phyloP scores from a whole-genome alignment of 2,888 invertebrate species.

The Antheraea yamamai region DNA sequence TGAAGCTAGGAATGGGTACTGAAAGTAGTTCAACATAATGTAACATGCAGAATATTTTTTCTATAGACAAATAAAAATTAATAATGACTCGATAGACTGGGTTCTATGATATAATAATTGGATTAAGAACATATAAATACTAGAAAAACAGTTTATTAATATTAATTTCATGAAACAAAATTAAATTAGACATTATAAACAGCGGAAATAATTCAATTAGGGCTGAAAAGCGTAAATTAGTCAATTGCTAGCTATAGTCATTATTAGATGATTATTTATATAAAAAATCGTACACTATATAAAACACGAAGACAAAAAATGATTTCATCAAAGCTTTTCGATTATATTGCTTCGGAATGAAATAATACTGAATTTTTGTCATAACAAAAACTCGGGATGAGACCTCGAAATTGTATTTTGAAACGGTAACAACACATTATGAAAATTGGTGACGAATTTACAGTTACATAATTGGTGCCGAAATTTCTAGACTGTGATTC shows the following conservation, averaged over 20 bases:
- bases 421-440: conserved; percentile 46
- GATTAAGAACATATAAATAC: conserved; percentile 46
- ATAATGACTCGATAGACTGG: conserved; percentile 58
- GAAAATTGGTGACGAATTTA: conserved; percentile 76
- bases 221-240: conserved; percentile 70
- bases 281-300: conserved; percentile 43
- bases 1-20: conserved; percentile 78
- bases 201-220: conserved; percentile 75
- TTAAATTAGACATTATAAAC: conserved; percentile 59
- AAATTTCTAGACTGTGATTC: conserved; percentile 82
- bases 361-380: conserved; percentile 53
- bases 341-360: conserved; percentile 52
- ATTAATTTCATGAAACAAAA: conserved; percentile 66
- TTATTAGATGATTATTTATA: conserved; percentile 61
- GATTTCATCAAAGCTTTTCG: conserved; percentile 70
- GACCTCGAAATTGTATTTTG: background rate
- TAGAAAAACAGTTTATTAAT: conserved; percentile 66
- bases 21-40: conserved; percentile 67
- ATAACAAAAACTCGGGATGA: conserved; percentile 39
- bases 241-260: conserved; percentile 81
- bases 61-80: conserved; percentile 53
- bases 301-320: conserved; percentile 44
- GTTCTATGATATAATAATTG: conserved; percentile 55
- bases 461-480: conserved; percentile 76
- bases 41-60: conserved; percentile 74